Percentiles rank a stretch among this genome's conserved stretches.
Conservation (phyloP, 2,797 vertebrate species). For the Uromys caudimaculatus region DNA sequence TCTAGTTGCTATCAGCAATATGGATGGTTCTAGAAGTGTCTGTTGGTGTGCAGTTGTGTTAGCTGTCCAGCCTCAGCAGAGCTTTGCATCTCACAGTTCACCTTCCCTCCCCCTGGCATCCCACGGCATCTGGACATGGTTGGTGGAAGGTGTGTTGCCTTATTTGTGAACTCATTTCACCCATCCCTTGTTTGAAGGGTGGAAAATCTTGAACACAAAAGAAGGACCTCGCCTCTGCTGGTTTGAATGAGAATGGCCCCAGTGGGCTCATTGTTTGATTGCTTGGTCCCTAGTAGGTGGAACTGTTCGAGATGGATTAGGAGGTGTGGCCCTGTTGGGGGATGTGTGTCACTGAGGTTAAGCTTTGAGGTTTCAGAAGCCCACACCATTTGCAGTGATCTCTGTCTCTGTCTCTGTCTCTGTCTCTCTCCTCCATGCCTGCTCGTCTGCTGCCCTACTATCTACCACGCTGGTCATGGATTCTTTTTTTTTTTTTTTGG, state of each 20-base stretch:
- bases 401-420: neutral
- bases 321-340: neutral
- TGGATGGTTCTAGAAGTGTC: neutral
- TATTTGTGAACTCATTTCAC: neutral
- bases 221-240: neutral
- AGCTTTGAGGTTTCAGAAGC: neutral
- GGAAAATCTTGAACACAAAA: neutral
- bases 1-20: neutral
- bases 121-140: fast-evolving
- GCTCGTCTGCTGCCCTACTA: neutral
- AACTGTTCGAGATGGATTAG: neutral
- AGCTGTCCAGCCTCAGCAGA: neutral
- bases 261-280: neutral
- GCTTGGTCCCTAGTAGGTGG: no score
- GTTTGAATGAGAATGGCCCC: neutral
- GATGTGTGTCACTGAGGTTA: neutral
- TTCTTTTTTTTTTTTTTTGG: no score
- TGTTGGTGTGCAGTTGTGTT: neutral
- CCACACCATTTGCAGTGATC: neutral
- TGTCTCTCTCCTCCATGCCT: neutral
- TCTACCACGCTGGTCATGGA: neutral
- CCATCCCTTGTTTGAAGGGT: neutral
- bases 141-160: neutral
- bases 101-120: neutral
- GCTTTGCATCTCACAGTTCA: neutral